These are phyloP conservation scores for Caenorhabditis japonica DNA, from an alignment of 2,888 invertebrate genomes.

Conservation along the genomic window DNA sequence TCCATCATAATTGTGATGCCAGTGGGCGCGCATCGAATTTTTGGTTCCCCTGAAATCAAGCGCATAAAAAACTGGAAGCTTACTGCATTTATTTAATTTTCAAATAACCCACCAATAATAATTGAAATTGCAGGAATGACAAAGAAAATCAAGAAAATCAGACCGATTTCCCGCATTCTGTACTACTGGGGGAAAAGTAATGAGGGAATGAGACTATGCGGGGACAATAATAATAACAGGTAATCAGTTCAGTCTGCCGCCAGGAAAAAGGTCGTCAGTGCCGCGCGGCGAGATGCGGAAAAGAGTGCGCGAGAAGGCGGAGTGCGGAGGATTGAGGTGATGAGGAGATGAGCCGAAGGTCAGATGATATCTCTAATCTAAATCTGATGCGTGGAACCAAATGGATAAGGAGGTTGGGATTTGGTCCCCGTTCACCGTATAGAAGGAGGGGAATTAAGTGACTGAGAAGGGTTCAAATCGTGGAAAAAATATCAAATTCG, in stretches of 20 bases:
- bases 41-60: constrained; percentile 35
- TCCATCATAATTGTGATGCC: constrained; percentile 42
- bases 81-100: too few relatives aligned
- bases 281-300: constrained; percentile 3
- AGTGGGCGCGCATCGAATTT: constrained; percentile 37
- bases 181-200: too few relatives aligned
- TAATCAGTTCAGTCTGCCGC: neutral
- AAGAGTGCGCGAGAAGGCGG: constrained; percentile 3
- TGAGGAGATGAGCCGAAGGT: constrained; percentile 44
- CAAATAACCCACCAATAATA: constrained; percentile 37
- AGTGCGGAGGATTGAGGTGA: constrained; percentile 1
- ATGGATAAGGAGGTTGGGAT: too few relatives aligned
- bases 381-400: too few relatives aligned
- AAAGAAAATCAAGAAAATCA: too few relatives aligned
- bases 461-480: too few relatives aligned
- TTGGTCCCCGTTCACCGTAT: too few relatives aligned
- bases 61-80: too few relatives aligned
- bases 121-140: neutral
- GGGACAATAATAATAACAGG: constrained; percentile 40
- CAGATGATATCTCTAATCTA: constrained; percentile 24
- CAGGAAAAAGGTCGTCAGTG: neutral
- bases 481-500: too few relatives aligned
- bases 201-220: too few relatives aligned
- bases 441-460: too few relatives aligned
- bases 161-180: too few relatives aligned